These are phyloP conservation scores for Diacarnus erythraeanus DNA, from an alignment of 37 sponge, comb jelly and placozoan genomes.

Conservation along the genomic window DNA sequence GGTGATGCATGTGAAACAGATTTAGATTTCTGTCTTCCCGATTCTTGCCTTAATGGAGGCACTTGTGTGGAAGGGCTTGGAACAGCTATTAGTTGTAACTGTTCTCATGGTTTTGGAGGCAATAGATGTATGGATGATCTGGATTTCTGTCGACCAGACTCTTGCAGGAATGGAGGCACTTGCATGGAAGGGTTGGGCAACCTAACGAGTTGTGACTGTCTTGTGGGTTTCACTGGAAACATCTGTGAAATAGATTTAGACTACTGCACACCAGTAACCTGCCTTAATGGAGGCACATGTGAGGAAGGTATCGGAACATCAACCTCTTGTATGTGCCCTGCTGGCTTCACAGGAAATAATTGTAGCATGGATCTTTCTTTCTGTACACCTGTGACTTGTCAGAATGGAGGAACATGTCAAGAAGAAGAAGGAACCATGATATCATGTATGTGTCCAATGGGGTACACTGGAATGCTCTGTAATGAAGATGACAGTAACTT, in stretches of 20 bases:
- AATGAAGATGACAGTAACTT: conserved; percentile 25
- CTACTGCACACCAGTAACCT: neutral
- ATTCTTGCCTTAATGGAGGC: conserved; percentile 45
- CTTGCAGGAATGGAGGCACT: conserved; percentile 51
- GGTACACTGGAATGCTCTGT: conserved; percentile 56
- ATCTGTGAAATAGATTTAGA: conserved; percentile 12
- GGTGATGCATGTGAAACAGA: conserved; percentile 15
- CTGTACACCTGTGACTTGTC: conserved; percentile 16
- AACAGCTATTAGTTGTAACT: conserved; percentile 22
- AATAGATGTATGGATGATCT: conserved; percentile 11
- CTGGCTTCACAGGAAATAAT: conserved; percentile 17
- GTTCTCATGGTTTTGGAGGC: conserved; percentile 23
- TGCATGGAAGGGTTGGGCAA: conserved; percentile 39
- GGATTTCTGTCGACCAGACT: neutral
- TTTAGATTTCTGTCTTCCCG: neutral
- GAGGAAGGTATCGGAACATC: conserved; percentile 39
- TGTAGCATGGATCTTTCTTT: conserved; percentile 22
- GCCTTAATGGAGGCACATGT: conserved; percentile 62
- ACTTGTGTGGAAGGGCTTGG: conserved; percentile 38
- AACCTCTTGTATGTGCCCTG: conserved; percentile 33
- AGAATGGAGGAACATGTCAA: conserved; percentile 27
- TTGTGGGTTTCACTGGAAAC: conserved; percentile 11
- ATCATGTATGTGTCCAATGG: conserved; percentile 40
- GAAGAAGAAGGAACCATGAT: neutral
- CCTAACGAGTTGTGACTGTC: conserved; percentile 37